A percentile compares a stretch with the other conserved stretches of the same genome.
These are phyloP conservation scores for Lutraria rhynchaena DNA, from an alignment of 1,140 invertebrate species.

Conservation along the genomic window DNA sequence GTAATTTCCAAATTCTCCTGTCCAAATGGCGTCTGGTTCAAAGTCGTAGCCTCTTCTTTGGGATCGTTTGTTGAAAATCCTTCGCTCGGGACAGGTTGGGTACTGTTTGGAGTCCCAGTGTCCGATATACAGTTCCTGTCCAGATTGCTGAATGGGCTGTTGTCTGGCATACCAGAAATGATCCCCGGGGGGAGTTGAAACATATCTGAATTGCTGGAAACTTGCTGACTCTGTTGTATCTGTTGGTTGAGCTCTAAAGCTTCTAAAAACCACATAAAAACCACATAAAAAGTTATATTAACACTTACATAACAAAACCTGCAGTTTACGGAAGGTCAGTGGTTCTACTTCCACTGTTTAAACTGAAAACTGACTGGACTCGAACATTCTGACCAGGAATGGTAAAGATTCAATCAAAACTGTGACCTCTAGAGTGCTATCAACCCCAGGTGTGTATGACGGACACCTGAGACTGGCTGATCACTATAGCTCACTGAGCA, in stretches of 20 bases:
- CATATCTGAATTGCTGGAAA: constrained; percentile 9
- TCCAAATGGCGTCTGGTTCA: constrained; percentile 21
- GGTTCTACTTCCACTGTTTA: too few relatives aligned
- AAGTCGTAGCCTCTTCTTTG: not conserved
- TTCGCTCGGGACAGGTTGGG: not conserved
- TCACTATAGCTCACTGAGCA: too few relatives aligned
- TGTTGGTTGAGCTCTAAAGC: constrained; percentile 52
- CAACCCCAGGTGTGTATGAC: too few relatives aligned
- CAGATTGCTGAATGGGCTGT: not conserved
- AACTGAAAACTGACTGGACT: too few relatives aligned
- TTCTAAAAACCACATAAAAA: constrained; percentile 35
- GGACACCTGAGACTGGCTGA: too few relatives aligned
- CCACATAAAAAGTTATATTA: too few relatives aligned
- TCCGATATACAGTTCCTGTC: not conserved
- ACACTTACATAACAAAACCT: too few relatives aligned
- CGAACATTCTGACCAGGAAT: too few relatives aligned
- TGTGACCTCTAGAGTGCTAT: too few relatives aligned
- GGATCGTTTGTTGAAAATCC: not conserved
- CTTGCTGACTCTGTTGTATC: constrained; percentile 31
- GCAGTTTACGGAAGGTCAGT: too few relatives aligned
- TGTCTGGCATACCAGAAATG: constrained; percentile 29
- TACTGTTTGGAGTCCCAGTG: not conserved
- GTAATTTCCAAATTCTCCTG: constrained; percentile 18
- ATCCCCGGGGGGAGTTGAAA: constrained; percentile 49
- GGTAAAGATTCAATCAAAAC: too few relatives aligned